Conservation (phyloP, 2,113 vertebrate species). For the Copsychus sechellarum region DNA sequence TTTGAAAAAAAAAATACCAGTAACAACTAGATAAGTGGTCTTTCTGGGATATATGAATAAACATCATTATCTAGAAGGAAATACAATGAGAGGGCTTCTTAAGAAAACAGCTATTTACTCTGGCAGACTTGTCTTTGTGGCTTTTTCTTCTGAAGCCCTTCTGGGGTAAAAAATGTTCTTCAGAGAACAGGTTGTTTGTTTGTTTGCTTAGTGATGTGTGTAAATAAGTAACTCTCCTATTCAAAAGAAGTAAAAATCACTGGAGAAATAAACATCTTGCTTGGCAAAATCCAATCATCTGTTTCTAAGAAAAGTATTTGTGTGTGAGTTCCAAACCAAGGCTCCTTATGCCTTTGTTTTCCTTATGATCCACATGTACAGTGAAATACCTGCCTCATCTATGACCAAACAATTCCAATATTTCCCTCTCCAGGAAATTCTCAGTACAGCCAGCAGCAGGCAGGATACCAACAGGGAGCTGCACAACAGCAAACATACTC, state of each 20-base stretch:
- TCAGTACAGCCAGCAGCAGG: slow-evolving; percentile 93
- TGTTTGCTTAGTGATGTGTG: neutral
- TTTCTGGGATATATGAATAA: neutral
- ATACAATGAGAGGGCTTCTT: neutral
- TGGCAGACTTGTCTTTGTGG: neutral
- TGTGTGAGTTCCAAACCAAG: neutral
- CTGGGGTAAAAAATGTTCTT: neutral
- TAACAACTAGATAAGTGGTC: neutral
- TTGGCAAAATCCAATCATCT: neutral
- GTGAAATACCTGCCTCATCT: neutral
- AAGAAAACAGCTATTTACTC: neutral
- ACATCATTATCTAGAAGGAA: neutral
- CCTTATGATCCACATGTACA: neutral
- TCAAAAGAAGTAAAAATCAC: neutral
- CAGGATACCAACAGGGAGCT: slow-evolving; percentile 89
- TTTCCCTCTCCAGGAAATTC: slow-evolving; percentile 80
- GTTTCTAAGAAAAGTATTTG: neutral
- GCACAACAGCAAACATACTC: slow-evolving; percentile 87
- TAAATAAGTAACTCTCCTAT: neutral
- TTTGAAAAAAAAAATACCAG: neutral
- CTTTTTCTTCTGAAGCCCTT: neutral
- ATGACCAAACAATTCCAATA: neutral
- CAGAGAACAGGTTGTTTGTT: neutral
- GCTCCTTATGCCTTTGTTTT: neutral
- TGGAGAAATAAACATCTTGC: neutral